Base-by-base conservation (phyloP, 2,888 invertebrate species). In the Phoenoteleia sp. region DNA sequence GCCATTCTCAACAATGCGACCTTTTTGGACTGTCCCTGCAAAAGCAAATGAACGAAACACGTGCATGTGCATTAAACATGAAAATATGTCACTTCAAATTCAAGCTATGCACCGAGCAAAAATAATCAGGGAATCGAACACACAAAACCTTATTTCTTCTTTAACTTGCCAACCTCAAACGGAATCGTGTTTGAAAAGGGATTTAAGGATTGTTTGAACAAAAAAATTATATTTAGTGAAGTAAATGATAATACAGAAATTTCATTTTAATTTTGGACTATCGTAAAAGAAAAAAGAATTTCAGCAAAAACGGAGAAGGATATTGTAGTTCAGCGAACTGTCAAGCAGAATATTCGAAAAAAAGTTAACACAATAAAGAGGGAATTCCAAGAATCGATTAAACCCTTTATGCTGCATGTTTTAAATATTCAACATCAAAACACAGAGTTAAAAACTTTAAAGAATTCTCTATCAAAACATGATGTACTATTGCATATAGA, bases 31-130 rank as follows among this genome's bases (percentile, higher is more conserved):
- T n/a, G 58, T 77, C 11, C 52, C 45, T 3, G 67, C 17, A 39
- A 67, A 67, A 56, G 69, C 69, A 6, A 67, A 21, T 23, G 60
- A 60, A 42, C 33, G 77, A 2, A 67, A 15, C 52, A 66, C 81
- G 21, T 81, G 81, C 36, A 7, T 74, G 5, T 67, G 74, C 27
- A 75, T 39, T 19, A 81, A 81, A 60, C 74, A 74, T 17, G 81
- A 75, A 67, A 81, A 81, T 15, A 81, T 81, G 21, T 7, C 13
- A 33, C 52, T 74, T 49, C 13, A 75, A 6, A 36, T 75, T 3
- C 21, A 33, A 17, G n/a, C 11, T 6, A 62, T 80, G 58, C 45
- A 72, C 49, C 71, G 39, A 49, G 49, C 27, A 49, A n/a, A n/a
- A n/a, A n/a, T n/a, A n/a, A n/a, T n/a, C n/a, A n/a, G n/a, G n/a